Base-by-base conservation (phyloP, 2,888 invertebrate genomes). In the Acanthosoma haemorrhoidale region DNA sequence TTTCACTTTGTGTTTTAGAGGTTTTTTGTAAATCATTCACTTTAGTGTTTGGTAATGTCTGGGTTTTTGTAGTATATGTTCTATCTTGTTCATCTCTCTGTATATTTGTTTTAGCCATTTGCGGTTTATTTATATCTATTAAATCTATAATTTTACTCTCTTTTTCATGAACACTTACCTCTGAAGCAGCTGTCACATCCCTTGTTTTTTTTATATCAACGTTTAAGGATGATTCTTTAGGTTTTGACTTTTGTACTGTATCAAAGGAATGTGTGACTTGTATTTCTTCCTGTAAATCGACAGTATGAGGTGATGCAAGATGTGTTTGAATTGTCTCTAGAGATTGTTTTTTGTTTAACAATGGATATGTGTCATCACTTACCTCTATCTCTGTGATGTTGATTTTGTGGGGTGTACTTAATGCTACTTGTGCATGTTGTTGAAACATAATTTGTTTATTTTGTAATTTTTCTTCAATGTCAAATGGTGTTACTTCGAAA, bases 131-230 rank as follows among this genome's bases (percentile, higher is more conserved):
- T 59, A 31, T 21, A 68, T 39, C 29, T 21, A 25, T 9, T 21
- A 16, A 29, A 32, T 21, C 16, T n/a, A 36, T 15, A 18, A n/a
- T 21, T 29, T 59, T 11, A 58, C 59, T 59, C 59, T 68, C 68
- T 68, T 68, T 68, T 68, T 68, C 68, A 68, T 68, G 68, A 68
- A 68, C 38, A 59, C 68, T 68, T 68, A 68, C 68, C 68, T 68
- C 68, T 13, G 59, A 29, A 15, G 38, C 21, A 2, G 29, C 21
- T 21, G 68, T 36, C 15, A 67, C 25, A 29, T 25, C 36, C 18
- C 16, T 69, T 1, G 6, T 11, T 29, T 38, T 60, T 64, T 70
- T 51, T n/a, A 57, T 25, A 31, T n/a, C 21, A 64, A 39, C 38
- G 31, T 60, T 31, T 60, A 25, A 25, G 4, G 18, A 38, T 39